phyloP scores from a whole-genome alignment of 2,797 vertebrate species.

The Nasua narica region DNA sequence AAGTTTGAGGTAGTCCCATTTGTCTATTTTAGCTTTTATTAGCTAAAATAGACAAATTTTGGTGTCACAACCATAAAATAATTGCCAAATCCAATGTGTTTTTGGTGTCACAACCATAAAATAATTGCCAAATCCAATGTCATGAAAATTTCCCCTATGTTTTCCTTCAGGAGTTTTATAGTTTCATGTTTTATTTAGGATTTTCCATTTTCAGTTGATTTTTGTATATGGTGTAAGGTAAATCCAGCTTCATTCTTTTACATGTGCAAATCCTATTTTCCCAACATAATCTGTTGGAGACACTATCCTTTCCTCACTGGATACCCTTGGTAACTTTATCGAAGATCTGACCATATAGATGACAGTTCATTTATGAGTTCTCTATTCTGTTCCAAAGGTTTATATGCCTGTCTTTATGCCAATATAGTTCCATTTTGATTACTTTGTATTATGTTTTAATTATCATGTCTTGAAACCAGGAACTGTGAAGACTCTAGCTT shows the following conservation, averaged over 20 bases:
- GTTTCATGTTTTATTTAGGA: background rate
- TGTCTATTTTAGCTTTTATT: background rate
- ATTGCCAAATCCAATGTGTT: background rate
- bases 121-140: background rate
- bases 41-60: too few species aligned
- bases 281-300: background rate
- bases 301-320: background rate
- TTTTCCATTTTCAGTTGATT: background rate
- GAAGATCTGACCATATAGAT: background rate
- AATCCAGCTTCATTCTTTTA: background rate
- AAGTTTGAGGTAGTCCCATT: background rate
- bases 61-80: background rate
- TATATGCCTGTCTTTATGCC: background rate
- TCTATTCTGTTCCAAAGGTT: background rate
- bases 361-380: background rate
- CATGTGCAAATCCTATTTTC: background rate
- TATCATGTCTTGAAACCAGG: background rate
- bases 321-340: background rate
- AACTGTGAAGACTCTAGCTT: background rate
- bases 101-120: background rate
- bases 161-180: background rate
- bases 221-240: background rate
- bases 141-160: background rate
- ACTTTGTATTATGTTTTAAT: background rate
- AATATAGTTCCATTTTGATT: background rate